Conservation (phyloP, 2,888 invertebrate genomes). For the Napeogenes inachia region DNA sequence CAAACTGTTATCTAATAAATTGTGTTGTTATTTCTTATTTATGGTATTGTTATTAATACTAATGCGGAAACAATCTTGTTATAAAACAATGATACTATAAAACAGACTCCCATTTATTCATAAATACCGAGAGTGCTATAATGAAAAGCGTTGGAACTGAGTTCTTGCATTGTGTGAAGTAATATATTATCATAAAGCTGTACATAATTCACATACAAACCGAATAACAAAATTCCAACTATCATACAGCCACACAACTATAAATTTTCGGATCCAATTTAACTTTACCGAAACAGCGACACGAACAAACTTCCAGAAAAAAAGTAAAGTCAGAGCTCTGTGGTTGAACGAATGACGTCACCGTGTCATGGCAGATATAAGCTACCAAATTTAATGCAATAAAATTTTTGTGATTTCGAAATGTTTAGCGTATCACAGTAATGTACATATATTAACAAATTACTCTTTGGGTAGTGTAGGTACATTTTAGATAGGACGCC, state of each 20-base stretch:
- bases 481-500: too few relatives aligned
- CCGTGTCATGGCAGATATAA: not conserved
- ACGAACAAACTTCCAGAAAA: slow-evolving; percentile 8
- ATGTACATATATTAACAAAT: too few relatives aligned
- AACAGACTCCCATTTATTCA: too few relatives aligned
- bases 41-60: too few relatives aligned
- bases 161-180: not conserved
- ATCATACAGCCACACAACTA: slow-evolving; percentile 3
- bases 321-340: not conserved
- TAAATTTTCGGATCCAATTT: slow-evolving; percentile 20
- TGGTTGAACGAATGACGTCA: slow-evolving; percentile 4
- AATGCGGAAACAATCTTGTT: too few relatives aligned
- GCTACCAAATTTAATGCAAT: not conserved
- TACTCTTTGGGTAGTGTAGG: too few relatives aligned
- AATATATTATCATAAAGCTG: slow-evolving; percentile 3
- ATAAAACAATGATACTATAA: too few relatives aligned
- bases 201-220: slow-evolving; percentile 5
- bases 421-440: too few relatives aligned
- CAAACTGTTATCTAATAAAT: too few relatives aligned
- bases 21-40: too few relatives aligned
- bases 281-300: slow-evolving; percentile 13
- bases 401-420: not conserved
- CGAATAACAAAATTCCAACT: not conserved
- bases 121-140: too few relatives aligned
- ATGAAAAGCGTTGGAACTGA: not conserved